phyloP scores from a whole-genome alignment of 2,888 invertebrate species.

The Myathropa florea region DNA sequence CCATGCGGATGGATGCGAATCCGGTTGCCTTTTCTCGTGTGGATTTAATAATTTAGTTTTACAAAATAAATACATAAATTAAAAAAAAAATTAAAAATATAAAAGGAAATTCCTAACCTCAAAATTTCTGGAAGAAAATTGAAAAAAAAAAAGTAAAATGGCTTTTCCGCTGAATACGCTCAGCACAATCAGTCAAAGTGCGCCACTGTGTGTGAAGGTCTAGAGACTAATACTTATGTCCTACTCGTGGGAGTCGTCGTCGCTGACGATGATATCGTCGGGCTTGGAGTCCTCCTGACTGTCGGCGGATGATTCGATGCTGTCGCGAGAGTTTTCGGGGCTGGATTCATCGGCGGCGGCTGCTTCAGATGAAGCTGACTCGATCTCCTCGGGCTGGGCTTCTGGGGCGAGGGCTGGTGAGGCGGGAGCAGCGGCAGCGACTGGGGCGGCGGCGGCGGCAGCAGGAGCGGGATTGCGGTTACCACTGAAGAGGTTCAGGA shows the following conservation, averaged over 20 bases:
- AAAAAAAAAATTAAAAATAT: constrained; percentile 58
- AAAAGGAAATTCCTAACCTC: constrained; percentile 59
- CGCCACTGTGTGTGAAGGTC: constrained; percentile 61
- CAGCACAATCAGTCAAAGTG: constrained; percentile 73
- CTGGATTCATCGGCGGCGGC: constrained; percentile 60
- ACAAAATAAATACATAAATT: constrained; percentile 72
- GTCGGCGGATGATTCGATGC: constrained; percentile 74
- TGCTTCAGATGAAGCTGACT: constrained; percentile 57
- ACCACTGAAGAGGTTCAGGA: constrained; percentile 78
- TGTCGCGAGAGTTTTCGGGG: constrained; percentile 75
- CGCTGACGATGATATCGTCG: constrained; percentile 78
- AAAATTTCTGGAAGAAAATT: constrained; percentile 58
- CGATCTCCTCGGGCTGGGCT: constrained; percentile 24
- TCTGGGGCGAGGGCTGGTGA: constrained; percentile 20
- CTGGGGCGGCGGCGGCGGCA: constrained; percentile 72
- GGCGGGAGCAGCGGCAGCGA: constrained; percentile 45
- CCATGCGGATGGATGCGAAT: constrained; percentile 55
- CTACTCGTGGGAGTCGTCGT: constrained; percentile 73
- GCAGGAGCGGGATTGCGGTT: constrained; percentile 74
- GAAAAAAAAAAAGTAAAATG: constrained; percentile 43
- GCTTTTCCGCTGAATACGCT: constrained; percentile 63
- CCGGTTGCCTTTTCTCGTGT: constrained; percentile 25
- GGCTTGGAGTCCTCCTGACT: constrained; percentile 77
- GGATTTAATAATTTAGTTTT: constrained; percentile 65
- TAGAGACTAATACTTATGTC: constrained; percentile 57